Evolutionary conservation across 2,797 vertebrate genomes (phyloP).

Genomic region (Thunnus albacares): DNA sequence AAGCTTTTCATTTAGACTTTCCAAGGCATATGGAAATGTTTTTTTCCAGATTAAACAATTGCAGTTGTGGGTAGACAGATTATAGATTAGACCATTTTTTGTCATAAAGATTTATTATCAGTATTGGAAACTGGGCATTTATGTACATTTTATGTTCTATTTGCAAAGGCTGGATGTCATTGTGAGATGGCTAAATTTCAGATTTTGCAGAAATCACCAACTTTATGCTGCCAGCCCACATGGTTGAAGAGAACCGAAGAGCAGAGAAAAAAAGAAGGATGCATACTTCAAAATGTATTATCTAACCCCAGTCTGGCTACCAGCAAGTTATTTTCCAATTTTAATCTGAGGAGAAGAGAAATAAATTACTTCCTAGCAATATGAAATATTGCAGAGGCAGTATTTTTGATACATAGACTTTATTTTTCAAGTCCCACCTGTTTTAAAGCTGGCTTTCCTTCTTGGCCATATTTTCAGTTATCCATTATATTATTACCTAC

Average conservation of each 20-base stretch:
- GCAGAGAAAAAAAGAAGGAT: neutral
- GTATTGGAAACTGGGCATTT: neutral
- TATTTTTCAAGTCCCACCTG: conserved; percentile 30
- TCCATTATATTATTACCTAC: neutral
- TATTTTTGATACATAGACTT: conserved; percentile 2
- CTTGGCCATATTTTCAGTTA: conserved; percentile 5
- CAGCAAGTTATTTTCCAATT: conserved; percentile 8
- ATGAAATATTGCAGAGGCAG: conserved; percentile 33
- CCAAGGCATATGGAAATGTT: neutral
- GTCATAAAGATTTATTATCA: neutral
- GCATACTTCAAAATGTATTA: conserved; percentile 32
- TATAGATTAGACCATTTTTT: neutral
- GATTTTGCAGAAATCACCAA: neutral
- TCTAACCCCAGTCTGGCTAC: conserved; percentile 18
- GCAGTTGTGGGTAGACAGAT: neutral
- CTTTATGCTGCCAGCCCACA: neutral
- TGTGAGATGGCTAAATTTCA: neutral
- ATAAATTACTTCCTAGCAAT: conserved; percentile 18
- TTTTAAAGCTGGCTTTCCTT: conserved; percentile 8
- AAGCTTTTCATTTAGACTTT: neutral
- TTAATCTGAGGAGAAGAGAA: conserved; percentile 21
- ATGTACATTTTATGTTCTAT: neutral
- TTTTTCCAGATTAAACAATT: neutral
- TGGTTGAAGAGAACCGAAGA: neutral
- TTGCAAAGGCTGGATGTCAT: neutral